Base-by-base conservation (phyloP, 2,113 vertebrate species). In the Agapornis roseicollis region DNA sequence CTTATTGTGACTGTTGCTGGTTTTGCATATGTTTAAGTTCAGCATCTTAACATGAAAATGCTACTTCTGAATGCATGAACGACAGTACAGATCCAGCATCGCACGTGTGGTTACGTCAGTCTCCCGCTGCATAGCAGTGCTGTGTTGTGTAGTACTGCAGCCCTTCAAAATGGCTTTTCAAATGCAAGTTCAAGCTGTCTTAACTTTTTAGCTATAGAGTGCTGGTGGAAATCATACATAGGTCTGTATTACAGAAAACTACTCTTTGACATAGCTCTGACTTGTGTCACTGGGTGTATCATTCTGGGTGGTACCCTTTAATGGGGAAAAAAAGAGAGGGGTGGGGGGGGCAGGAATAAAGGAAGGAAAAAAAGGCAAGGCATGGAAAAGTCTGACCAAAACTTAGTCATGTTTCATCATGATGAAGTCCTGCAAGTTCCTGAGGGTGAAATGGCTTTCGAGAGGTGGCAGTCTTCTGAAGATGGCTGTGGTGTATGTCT, bases 81-180 rank as follows among this genome's bases (percentile, higher is more conserved):
- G 9, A 23, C 44, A 35, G 47, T 3, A 41, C 28, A 35, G 70
- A 39, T 6, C 58, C 87, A 63, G 85, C 23, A 2, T 7, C 1
- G 4, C 81, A 11, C 1, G 1, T 46, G 70, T 37, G 49, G n/a
- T 42, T 72, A 6, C 19, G 42, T 46, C 74, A 24, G 63, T 16
- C 74, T 53, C 71, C 37, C 0, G 0, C 37, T 52, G 31, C 11
- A 41, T 1, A 20, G 52, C 10, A 1, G 13, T 3, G 74, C 41
- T 72, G 20, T 19, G 20, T 28, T 71, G 49, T 20, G 52, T n/a
- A 8, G 52, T n/a, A 8, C 37, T 52, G 71, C 27, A 42, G 60
- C 20, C 9, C 60, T 41, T 65, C 27, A 64, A 74, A 78, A 69
- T 69, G 77, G 39, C 55, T 84, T 83, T 81, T 56, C 52, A 64